Conservation (phyloP, 1,140 invertebrate species). For the Papilio machaon region DNA sequence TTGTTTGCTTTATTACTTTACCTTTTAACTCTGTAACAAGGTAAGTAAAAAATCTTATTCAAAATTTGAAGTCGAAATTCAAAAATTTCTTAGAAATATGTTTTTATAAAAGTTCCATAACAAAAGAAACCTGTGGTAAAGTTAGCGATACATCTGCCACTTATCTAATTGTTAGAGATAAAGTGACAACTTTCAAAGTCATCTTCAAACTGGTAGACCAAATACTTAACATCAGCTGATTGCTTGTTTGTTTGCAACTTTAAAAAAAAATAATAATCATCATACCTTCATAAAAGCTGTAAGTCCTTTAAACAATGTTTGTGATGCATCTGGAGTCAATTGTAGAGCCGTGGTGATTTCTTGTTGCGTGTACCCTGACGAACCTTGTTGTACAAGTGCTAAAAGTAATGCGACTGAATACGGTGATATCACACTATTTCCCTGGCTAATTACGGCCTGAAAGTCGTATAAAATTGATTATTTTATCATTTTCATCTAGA, state of each 20-base stretch:
- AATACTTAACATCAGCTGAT: background rate
- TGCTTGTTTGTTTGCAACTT: background rate
- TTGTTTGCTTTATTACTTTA: too few relatives aligned
- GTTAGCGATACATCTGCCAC: background rate
- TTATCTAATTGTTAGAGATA: background rate
- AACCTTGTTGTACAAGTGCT: constrained; percentile 70
- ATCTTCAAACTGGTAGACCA: background rate
- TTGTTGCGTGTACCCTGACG: constrained; percentile 53
- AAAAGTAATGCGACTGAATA: constrained; percentile 66
- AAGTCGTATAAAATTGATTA: constrained; percentile 40
- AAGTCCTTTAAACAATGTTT: constrained; percentile 51
- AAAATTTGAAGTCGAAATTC: too few relatives aligned
- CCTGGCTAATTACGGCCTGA: constrained; percentile 56
- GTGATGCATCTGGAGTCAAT: constrained; percentile 54
- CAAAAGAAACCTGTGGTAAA: background rate
- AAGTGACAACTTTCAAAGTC: background rate
- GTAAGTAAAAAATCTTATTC: too few relatives aligned
- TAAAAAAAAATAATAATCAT: background rate
- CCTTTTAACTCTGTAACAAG: too few relatives aligned
- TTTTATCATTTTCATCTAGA: background rate
- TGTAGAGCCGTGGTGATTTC: constrained; percentile 62
- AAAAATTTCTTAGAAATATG: too few relatives aligned
- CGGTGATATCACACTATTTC: constrained; percentile 71
- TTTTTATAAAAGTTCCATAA: background rate
- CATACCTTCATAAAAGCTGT: constrained; percentile 36